Conservation (phyloP, 2,888 invertebrate species). For the Drosophila borborema region DNA sequence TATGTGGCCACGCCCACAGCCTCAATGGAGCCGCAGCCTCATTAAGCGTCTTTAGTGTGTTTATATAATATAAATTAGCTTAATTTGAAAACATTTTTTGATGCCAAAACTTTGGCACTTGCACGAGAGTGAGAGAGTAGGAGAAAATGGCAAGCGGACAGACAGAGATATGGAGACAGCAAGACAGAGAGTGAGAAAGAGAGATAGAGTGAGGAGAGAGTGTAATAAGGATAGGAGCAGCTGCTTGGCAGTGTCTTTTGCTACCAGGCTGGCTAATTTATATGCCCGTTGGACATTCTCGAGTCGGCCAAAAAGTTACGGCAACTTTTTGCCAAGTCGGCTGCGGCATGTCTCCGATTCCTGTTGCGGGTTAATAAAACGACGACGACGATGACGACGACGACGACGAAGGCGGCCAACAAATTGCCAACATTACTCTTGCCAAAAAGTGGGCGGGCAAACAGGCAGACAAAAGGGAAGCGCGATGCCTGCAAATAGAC, state of each 20-base stretch:
- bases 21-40: conserved; percentile 49
- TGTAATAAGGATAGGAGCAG: conserved; percentile 24
- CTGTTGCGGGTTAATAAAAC: conserved; percentile 78
- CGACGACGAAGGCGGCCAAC: conserved; percentile 59
- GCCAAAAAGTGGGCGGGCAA: conserved; percentile 10
- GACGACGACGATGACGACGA: conserved; percentile 45
- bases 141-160: conserved; percentile 1
- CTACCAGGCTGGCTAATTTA: conserved; percentile 71
- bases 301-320: conserved; percentile 76
- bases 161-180: conserved; percentile 5
- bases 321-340: conserved; percentile 67
- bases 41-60: conserved; percentile 78
- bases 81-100: conserved; percentile 80
- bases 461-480: background rate
- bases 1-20: conserved; percentile 37
- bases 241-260: conserved; percentile 58
- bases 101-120: conserved; percentile 76
- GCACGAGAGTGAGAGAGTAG: conserved; percentile 12
- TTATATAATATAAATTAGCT: conserved; percentile 81
- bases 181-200: background rate
- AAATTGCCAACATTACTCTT: conserved; percentile 78
- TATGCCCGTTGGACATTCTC: conserved; percentile 80
- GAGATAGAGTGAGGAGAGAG: background rate
- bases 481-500: conserved; percentile 69
- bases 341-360: conserved; percentile 54